phyloP scores from a whole-genome alignment of 2,888 invertebrate species.

The Epinotia brunnichana region DNA sequence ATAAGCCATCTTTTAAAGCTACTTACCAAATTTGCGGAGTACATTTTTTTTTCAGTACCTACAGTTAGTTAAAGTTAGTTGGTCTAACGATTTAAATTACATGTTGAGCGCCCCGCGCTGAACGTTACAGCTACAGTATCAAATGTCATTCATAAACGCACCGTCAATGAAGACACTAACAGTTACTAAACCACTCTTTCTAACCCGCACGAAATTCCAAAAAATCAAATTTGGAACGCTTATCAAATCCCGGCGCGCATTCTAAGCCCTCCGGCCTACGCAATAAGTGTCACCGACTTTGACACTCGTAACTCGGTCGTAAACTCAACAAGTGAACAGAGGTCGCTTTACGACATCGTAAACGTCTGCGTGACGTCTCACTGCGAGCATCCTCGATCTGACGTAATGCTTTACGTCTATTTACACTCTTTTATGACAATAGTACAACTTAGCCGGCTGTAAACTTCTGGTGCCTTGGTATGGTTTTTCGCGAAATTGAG shows the following conservation, averaged over 20 bases:
- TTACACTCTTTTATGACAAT: slow-evolving; percentile 42
- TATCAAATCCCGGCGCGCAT: slow-evolving; percentile 35
- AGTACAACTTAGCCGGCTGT: slow-evolving; percentile 37
- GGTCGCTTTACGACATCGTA: slow-evolving; percentile 74
- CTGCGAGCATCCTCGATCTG: slow-evolving; percentile 63
- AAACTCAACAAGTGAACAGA: slow-evolving; percentile 80
- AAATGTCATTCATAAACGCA: slow-evolving; percentile 1
- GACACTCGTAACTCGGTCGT: slow-evolving; percentile 53
- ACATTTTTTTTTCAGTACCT: too few species aligned
- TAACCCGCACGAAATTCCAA: slow-evolving; percentile 11
- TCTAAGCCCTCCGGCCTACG: slow-evolving; percentile 44
- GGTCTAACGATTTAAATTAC: too few species aligned
- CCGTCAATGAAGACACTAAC: not conserved
- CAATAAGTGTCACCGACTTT: slow-evolving; percentile 49
- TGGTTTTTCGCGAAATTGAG: slow-evolving; percentile 13
- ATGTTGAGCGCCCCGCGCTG: not conserved
- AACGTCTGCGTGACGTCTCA: slow-evolving; percentile 76
- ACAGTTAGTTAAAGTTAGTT: too few species aligned
- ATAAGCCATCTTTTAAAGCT: too few species aligned
- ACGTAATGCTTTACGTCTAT: slow-evolving; percentile 41
- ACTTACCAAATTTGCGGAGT: too few species aligned
- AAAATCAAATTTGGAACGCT: slow-evolving; percentile 15
- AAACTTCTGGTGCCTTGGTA: slow-evolving; percentile 12
- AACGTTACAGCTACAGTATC: not conserved
- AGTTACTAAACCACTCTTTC: slow-evolving; percentile 2